These are phyloP conservation scores for Kuschelorhynchus macadamiae DNA, from an alignment of 2,888 invertebrate species.

Conservation along the genomic window DNA sequence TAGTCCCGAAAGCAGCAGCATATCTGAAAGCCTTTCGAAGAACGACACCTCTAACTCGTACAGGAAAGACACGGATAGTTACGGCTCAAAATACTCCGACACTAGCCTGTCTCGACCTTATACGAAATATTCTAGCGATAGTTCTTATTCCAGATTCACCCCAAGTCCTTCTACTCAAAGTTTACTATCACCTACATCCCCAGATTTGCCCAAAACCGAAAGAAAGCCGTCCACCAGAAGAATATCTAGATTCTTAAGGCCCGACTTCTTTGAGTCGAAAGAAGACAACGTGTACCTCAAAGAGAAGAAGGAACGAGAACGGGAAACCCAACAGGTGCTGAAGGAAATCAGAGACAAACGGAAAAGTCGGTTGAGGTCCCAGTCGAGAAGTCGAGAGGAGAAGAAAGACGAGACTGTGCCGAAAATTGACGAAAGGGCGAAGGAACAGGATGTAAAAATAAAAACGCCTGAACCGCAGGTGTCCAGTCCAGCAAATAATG, in stretches of 20 bases:
- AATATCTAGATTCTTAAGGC: slow-evolving; percentile 81
- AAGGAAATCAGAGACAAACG: slow-evolving; percentile 78
- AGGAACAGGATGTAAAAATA: slow-evolving; percentile 10
- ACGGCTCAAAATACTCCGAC: slow-evolving; percentile 58
- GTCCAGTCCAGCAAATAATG: slow-evolving; percentile 46
- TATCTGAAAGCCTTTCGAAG: slow-evolving; percentile 60
- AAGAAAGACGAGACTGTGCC: slow-evolving; percentile 17
- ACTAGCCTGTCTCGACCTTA: slow-evolving; percentile 57
- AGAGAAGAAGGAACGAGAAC: slow-evolving; percentile 76
- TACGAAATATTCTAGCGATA: slow-evolving; percentile 58
- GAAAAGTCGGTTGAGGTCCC: slow-evolving; percentile 62
- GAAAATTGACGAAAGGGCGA: slow-evolving; percentile 8
- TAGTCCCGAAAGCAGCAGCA: slow-evolving; percentile 65
- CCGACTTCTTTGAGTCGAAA: slow-evolving; percentile 81
- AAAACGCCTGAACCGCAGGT: not conserved
- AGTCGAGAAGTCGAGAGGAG: slow-evolving; percentile 58
- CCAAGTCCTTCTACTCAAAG: slow-evolving; percentile 52
- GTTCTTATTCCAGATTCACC: slow-evolving; percentile 53
- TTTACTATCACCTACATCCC: slow-evolving; percentile 38
- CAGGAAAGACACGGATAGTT: slow-evolving; percentile 41
- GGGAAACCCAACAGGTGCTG: slow-evolving; percentile 78
- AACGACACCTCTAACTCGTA: slow-evolving; percentile 54
- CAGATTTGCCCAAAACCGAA: slow-evolving; percentile 62
- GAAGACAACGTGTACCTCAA: slow-evolving; percentile 76
- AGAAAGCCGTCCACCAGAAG: slow-evolving; percentile 70